phyloP scores from a whole-genome alignment of 2,797 vertebrate species.

The Tarsius wallacei region DNA sequence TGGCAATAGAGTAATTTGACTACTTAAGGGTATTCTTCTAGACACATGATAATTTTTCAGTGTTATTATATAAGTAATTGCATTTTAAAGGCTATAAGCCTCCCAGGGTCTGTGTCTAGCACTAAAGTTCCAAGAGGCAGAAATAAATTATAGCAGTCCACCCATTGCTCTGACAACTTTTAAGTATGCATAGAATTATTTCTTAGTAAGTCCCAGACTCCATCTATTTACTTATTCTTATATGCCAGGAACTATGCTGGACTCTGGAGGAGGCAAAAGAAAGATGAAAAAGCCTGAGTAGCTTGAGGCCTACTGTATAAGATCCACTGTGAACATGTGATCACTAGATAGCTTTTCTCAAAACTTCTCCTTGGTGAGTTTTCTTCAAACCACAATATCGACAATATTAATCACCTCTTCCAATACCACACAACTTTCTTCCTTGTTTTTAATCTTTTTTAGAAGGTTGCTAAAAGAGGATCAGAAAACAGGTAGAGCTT shows the following conservation, averaged over 20 bases:
- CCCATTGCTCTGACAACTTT: conserved; percentile 31
- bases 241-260: not conserved
- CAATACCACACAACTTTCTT: not conserved
- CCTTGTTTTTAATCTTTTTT: not conserved
- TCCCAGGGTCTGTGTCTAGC: conserved; percentile 41
- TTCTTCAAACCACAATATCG: not conserved
- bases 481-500: not conserved
- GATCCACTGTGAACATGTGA: not conserved
- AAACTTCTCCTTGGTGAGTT: not conserved
- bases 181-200: conserved; percentile 68
- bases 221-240: not conserved
- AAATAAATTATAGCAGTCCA: conserved; percentile 66
- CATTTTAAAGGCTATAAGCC: conserved; percentile 74
- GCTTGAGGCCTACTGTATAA: not conserved
- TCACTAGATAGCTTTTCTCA: not conserved
- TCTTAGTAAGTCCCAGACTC: conserved; percentile 6
- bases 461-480: not conserved
- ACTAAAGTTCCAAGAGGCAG: conserved; percentile 57
- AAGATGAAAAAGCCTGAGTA: not conserved
- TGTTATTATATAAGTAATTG: conserved; percentile 71
- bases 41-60: conserved; percentile 63
- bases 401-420: not conserved
- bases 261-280: not conserved
- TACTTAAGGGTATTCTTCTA: conserved; percentile 41
- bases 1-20: conserved; percentile 49